These are phyloP conservation scores for Tragelaphus buxtoni DNA, from an alignment of 2,113 vertebrate genomes.

Conservation along the genomic window DNA sequence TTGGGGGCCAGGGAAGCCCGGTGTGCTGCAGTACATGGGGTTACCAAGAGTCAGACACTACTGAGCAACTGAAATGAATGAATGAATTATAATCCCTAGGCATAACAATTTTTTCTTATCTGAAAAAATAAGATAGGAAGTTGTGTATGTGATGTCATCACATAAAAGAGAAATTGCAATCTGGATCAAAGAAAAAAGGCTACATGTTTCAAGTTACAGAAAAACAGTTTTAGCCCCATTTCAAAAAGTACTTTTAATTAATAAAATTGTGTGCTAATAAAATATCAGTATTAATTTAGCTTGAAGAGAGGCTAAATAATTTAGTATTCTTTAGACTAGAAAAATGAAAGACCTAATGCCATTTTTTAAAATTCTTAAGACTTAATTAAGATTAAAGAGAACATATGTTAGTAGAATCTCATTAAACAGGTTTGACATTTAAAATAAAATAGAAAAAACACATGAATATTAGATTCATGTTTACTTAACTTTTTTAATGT, in stretches of 20 bases:
- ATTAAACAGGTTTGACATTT: background rate
- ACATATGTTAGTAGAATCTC: background rate
- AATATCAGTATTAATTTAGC: background rate
- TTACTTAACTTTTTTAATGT: too few relatives aligned
- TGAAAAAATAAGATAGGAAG: background rate
- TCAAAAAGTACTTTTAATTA: background rate
- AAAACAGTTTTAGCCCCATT: background rate
- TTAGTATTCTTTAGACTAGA: background rate
- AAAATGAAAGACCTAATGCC: background rate
- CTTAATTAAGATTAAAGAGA: background rate
- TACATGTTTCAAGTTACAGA: background rate
- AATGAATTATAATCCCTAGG: background rate
- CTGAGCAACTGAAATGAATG: rapidly evolving
- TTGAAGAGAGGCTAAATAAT: background rate
- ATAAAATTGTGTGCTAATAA: background rate
- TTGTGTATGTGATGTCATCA: background rate
- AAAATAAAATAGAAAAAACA: background rate
- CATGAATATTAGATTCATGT: background rate
- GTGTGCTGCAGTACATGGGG: background rate
- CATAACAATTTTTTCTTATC: background rate
- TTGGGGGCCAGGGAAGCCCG: background rate
- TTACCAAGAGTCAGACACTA: rapidly evolving
- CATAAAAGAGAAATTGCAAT: background rate
- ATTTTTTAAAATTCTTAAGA: background rate
- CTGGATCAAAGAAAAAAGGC: background rate